Conservation (phyloP, 2,113 vertebrate genomes). For the Melanerpes aurifrons region DNA sequence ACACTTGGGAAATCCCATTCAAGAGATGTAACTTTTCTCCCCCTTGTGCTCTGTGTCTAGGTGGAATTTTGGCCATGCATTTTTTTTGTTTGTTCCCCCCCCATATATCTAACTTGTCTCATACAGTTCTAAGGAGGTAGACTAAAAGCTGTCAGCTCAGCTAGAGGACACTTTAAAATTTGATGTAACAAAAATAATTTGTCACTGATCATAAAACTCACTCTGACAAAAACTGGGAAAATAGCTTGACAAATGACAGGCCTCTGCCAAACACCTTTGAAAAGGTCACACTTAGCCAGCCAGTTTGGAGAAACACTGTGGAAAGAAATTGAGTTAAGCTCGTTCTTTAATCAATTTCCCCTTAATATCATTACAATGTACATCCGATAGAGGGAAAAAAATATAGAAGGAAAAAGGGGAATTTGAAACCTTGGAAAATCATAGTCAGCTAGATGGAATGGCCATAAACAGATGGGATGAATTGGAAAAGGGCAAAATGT, state of each 20-base stretch:
- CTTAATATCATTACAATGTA: neutral
- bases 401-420: neutral
- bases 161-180: neutral
- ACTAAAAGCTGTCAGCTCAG: neutral
- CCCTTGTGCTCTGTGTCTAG: neutral
- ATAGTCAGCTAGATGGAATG: neutral
- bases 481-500: neutral
- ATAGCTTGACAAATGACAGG: neutral
- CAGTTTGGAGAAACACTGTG: neutral
- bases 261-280: constrained; percentile 32
- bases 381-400: neutral
- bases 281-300: neutral
- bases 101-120: neutral
- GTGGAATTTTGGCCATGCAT: constrained; percentile 2
- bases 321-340: neutral
- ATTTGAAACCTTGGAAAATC: constrained; percentile 13
- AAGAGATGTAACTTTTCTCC: neutral
- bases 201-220: constrained; percentile 20
- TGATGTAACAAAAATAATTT: constrained; percentile 3
- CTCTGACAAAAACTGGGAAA: constrained; percentile 26
- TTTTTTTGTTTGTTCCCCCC: neutral
- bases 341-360: neutral
- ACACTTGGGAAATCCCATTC: neutral
- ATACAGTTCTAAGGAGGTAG: neutral
- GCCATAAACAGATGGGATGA: neutral